phyloP scores from a whole-genome alignment of 2,888 invertebrate genomes.

The Axea sp. region DNA sequence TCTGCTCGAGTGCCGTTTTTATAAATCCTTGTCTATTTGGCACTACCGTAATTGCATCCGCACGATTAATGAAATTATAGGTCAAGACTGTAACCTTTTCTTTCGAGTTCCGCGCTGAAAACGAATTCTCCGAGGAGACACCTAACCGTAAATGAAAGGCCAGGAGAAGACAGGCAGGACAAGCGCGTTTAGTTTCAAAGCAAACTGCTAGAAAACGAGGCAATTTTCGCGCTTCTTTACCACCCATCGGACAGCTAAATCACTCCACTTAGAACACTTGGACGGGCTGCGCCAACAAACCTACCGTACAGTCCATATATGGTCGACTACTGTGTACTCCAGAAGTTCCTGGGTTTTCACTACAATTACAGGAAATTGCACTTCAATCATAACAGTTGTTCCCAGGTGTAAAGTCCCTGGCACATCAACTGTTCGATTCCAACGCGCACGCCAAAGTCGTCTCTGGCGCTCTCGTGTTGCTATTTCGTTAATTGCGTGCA shows the following conservation, averaged over 20 bases:
- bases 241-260: conserved; percentile 74
- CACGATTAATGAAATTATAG: conserved; percentile 42
- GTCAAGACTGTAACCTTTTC: conserved; percentile 11
- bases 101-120: conserved; percentile 18
- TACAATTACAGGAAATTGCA: conserved; percentile 77
- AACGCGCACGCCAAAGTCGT: conserved; percentile 18
- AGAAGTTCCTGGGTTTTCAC: conserved; percentile 73
- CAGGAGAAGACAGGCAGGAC: conserved; percentile 3
- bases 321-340: conserved; percentile 44
- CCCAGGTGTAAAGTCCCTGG: conserved; percentile 67
- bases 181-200: conserved; percentile 48
- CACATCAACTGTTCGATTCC: conserved; percentile 39
- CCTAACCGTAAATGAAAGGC: conserved; percentile 13
- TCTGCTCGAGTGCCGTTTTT: too few species aligned
- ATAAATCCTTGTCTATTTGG: background rate
- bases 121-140: conserved; percentile 38
- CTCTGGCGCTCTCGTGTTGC: background rate
- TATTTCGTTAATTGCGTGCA: too few species aligned
- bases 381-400: conserved; percentile 73
- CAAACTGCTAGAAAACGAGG: conserved; percentile 64
- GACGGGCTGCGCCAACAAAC: conserved; percentile 56
- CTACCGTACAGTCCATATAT: conserved; percentile 51
- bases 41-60: background rate
- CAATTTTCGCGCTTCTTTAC: conserved; percentile 70
- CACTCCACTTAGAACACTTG: conserved; percentile 71